A percentile compares a stretch with the other conserved stretches of the same genome.
Evolutionary conservation across 2,888 invertebrate species (phyloP).

Genomic region (Cordilura impudica): DNA sequence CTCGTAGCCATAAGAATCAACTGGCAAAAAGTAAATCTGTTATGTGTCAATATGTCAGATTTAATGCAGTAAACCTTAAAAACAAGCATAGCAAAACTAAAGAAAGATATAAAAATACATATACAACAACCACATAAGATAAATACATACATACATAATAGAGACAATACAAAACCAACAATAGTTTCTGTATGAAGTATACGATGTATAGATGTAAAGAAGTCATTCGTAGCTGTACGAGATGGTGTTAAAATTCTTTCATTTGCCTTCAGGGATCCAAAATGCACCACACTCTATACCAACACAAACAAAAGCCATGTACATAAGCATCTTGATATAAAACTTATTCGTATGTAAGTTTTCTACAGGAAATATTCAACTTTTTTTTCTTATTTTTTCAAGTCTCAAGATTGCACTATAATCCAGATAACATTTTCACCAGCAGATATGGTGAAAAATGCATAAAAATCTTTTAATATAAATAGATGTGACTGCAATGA

Average conservation of each 20-base stretch:
- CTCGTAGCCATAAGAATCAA: neutral
- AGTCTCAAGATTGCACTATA: too few species aligned
- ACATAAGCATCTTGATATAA: too few species aligned
- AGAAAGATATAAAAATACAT: conserved; percentile 1
- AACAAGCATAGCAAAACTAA: neutral
- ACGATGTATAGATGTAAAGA: neutral
- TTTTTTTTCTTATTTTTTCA: too few species aligned
- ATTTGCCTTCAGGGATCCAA: conserved; percentile 46
- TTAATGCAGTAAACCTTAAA: conserved; percentile 52
- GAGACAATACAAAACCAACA: conserved; percentile 7
- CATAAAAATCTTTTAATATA: too few species aligned
- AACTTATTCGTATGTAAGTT: too few species aligned
- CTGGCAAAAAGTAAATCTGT: conserved; percentile 39
- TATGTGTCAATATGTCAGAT: conserved; percentile 55
- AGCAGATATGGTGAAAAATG: too few species aligned
- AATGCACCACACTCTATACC: conserved; percentile 10
- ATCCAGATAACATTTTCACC: too few species aligned
- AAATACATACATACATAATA: conserved; percentile 14
- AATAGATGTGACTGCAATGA: too few species aligned
- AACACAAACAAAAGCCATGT: neutral
- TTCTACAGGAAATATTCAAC: too few species aligned
- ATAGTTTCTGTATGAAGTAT: neutral
- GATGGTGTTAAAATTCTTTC: conserved; percentile 23
- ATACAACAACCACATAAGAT: conserved; percentile 1
- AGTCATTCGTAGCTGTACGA: neutral